Conservation (phyloP, 1,140 invertebrate genomes). For the Chironomus tepperi region DNA sequence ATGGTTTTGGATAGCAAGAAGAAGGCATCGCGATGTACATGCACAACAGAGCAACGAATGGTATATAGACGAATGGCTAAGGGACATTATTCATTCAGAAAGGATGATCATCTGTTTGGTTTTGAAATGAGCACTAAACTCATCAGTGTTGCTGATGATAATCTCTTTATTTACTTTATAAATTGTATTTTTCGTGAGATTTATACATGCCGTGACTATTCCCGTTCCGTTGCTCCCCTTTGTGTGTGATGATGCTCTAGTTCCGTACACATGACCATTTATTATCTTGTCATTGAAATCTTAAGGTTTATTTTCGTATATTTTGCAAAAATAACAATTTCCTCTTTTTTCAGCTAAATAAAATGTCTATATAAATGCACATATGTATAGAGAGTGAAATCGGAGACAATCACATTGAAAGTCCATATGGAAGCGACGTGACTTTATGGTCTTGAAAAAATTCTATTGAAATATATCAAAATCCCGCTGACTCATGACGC, state of each 20-base stretch:
- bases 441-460: not conserved
- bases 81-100: slow-evolving; percentile 1
- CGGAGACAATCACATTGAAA: not conserved
- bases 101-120: slow-evolving; percentile 6
- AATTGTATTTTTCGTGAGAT: slow-evolving; percentile 19
- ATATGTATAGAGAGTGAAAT: not conserved
- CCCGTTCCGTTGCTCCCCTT: not conserved
- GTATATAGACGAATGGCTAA: slow-evolving; percentile 19
- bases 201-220: not conserved
- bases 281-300: not conserved
- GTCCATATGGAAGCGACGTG: not conserved
- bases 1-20: not conserved
- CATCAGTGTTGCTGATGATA: no score
- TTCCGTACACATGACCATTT: not conserved
- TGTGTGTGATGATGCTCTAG: not conserved
- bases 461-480: slow-evolving; percentile 14
- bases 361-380: not conserved
- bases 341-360: not conserved
- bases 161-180: not conserved
- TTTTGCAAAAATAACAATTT: not conserved
- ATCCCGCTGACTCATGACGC: not conserved
- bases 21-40: slow-evolving; percentile 13
- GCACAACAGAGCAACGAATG: slow-evolving; percentile 24
- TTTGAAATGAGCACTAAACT: no score
- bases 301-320: not conserved